These are phyloP conservation scores for Ichneumoninae sp. DNA, from an alignment of 2,888 invertebrate genomes.

Conservation along the genomic window DNA sequence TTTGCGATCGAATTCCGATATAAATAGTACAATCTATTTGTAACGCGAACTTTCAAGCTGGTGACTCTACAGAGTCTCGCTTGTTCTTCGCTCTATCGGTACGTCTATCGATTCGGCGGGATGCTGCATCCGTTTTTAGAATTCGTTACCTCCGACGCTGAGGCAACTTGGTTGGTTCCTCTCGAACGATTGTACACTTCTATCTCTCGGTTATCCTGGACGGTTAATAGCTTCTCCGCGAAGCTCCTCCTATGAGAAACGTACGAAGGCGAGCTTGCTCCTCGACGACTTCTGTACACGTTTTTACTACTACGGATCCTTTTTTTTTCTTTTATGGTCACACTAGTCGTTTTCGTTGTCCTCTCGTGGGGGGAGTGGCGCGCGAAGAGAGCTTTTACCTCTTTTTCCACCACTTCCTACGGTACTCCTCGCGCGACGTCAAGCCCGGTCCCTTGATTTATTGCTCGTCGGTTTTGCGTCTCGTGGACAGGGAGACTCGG, in stretches of 20 bases:
- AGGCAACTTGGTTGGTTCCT: slow-evolving; percentile 3
- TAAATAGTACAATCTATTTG: slow-evolving; percentile 1
- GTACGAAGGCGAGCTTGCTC: slow-evolving; percentile 2
- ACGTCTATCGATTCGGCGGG: slow-evolving; percentile 40
- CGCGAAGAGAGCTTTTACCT: slow-evolving; percentile 3
- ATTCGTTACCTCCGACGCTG: slow-evolving; percentile 18
- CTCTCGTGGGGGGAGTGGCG: slow-evolving; percentile 29
- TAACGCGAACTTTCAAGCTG: background rate
- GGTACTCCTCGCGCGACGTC: slow-evolving; percentile 36
- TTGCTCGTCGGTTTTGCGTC: slow-evolving; percentile 75
- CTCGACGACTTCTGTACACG: slow-evolving; percentile 11
- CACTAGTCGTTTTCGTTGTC: slow-evolving; percentile 24
- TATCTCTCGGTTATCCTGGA: slow-evolving; percentile 12
- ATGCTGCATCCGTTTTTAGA: slow-evolving; percentile 38
- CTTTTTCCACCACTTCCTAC: slow-evolving; percentile 34
- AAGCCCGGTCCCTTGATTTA: slow-evolving; percentile 72
- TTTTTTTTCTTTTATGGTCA: slow-evolving; percentile 18
- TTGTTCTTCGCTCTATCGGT: slow-evolving; percentile 14
- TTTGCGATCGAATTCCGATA: slow-evolving; percentile 3
- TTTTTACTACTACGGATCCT: background rate
- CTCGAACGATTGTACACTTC: background rate
- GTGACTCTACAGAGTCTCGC: background rate
- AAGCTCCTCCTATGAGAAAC: slow-evolving; percentile 17
- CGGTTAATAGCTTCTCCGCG: slow-evolving; percentile 28
- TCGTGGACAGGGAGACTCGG: slow-evolving; percentile 62